Evolutionary conservation across 2,113 vertebrate species (phyloP), one percentile per base, ranked within the genome.

Genomic region (Vicugna pacos): DNA sequence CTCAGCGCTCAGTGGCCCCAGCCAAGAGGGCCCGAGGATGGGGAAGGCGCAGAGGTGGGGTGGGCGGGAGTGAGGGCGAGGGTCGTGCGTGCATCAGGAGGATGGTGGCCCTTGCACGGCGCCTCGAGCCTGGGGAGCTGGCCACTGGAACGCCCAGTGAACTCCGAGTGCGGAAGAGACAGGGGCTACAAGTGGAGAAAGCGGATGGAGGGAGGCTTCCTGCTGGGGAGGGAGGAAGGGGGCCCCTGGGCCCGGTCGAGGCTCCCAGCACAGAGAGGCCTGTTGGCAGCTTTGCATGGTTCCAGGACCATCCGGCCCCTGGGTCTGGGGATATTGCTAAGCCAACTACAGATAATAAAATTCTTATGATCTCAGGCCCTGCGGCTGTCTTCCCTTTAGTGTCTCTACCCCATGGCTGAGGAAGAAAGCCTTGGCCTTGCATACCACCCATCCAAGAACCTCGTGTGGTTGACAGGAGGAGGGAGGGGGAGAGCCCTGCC

Each of bases 21-120:
- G 52, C 24, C 1, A 0, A 0, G 24, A 19, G n/a, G 52, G 42
- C 8, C 24, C 6, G 3, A 48, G 52, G 24, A 9, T 2, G 2
- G 16, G 32, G 52, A 14, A 50, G 26, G 4, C 32, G 52, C n/a
- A 48, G 42, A 26, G 20, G n/a, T 1, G 11, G 80, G 42, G n/a
- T 1, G 35, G 46, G 28, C 3, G 20, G 22, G 30, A 54, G 38
- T 32, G 19, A 14, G 58, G n/a, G 17, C 0, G 2, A 8, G 50
- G 2, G 7, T 15, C 32, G 14, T 4, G 5, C 32, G 11, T 4
- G 5, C 32, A 13, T 15, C 3, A 1, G 24, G 24, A 50, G 12
- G 9, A 3, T 2, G 12, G 20, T 11, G 54, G 6, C 8, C 35
- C 26, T 14, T 16, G 14, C 2, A 3, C 2, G 0, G 77, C 3